Evolutionary conservation across 2,888 invertebrate species (phyloP), one percentile per base, ranked within the genome.

Genomic region (Eueremaeus valkanovi): DNA sequence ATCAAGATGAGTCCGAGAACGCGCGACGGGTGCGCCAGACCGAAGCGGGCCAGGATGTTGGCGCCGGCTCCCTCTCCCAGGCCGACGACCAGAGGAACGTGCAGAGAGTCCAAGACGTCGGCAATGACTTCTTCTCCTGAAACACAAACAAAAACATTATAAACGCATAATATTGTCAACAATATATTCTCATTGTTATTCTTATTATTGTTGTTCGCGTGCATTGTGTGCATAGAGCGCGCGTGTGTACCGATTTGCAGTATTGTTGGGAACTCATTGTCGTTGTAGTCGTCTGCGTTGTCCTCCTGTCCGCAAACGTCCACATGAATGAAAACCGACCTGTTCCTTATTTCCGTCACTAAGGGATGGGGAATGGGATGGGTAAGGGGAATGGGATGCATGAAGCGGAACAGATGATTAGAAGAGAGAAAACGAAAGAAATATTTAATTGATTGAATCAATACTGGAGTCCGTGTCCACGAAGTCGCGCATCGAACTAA

Each of bases 31-130:
- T 92, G 90, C 24, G 90, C 90, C 81, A 93, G 86, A 68, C 92
- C 93, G 82, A 92, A 93, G 78, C 93, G 87, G 3, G 92, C 91
- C 74, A 92, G 85, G 72, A 92, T 89, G 84, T 93, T 93, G 77
- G 93, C 93, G 0, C 93, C 93, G 1, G 92, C 93, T 1, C 93
- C 93, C 82, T 93, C 93, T 1, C 93, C 93, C 72, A 93, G 85
- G 0, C 92, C 91, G 73, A 93, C 90, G 16, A 92, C 92, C 82
- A 92, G 90, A 80, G 90, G 90, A 33, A 93, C 89, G 83, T 85
- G 85, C 21, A 77, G n/a, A 1, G 74, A 36, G 49, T 77, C 77
- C 29, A 77, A 51, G 13, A 77, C 73, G 16, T 51, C 33, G 5
- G 58, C 61, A 18, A 77, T 24, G 3, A 77, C 24, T 36, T 76